Base-by-base conservation (phyloP, 2,888 invertebrate species). In the Heteromurus nitidus region DNA sequence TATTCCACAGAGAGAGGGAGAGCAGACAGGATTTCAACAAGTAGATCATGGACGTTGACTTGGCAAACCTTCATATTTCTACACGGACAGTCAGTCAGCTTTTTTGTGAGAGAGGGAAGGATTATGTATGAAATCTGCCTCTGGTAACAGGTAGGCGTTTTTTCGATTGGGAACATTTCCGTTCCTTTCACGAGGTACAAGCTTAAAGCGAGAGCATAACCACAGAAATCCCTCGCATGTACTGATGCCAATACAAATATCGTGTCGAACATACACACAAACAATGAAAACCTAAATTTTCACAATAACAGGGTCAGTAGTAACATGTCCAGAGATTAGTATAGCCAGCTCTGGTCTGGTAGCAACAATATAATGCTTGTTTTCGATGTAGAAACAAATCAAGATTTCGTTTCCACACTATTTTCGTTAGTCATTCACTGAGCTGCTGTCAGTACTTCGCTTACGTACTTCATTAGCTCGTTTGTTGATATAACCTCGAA, bases 401-500 rank as follows among this genome's bases (percentile, higher is more conserved):
- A 47, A 47, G 47, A 47, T 13, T 5, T 11, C n/a, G 11, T 47
- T 47, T n/a, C 47, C n/a, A 13, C n/a, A 13, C 47, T 47, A 47
- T 47, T 47, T 47, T 11, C n/a, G 3, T 47, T 47, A 47, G 11
- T 47, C n/a, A 47, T 55, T 55, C 22, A 9, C 22, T 5, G n/a
- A 20, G 3, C 55, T 55, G 2, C n/a, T n/a, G n/a, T n/a, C n/a
- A n/a, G n/a, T n/a, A n/a, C n/a, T n/a, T n/a, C n/a, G n/a, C 5
- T 64, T 68, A n/a, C 36, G 24, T 36, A 69, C 55, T 69, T 69
- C 55, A 69, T 69, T 69, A 55, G 55, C 26, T 20, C 20, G 47
- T 72, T 73, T 80, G 80, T 80, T 73, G 67, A 50, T 73, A 26
- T 80, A 80, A 73, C 80, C 80, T 68, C 22, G 65, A 72, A 73